Percentiles rank a stretch among this genome's conserved stretches.
Evolutionary conservation across 2,888 invertebrate genomes (phyloP).

Genomic region (Oegoconia quadripuncta): DNA sequence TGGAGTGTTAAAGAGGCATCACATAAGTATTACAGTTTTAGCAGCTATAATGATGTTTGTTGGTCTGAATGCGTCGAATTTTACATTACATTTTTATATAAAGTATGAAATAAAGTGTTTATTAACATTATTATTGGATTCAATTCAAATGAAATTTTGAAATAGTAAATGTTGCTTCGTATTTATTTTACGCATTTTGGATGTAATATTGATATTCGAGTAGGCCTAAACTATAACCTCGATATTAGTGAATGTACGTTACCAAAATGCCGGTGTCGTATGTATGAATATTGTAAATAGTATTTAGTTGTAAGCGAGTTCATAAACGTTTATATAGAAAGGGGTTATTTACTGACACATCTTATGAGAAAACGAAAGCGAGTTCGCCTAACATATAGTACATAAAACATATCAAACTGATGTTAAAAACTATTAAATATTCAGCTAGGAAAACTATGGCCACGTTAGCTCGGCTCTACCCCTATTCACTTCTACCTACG

Average conservation of each 20-base stretch:
- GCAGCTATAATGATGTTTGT: conserved; percentile 25
- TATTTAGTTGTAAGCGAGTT: conserved; percentile 35
- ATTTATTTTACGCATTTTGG: conserved; percentile 40
- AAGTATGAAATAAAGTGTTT: too few relatives aligned
- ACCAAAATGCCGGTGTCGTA: conserved; percentile 63
- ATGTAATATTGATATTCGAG: conserved; percentile 35
- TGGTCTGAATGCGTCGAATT: conserved; percentile 24
- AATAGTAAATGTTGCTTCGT: not conserved
- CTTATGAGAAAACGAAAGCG: conserved; percentile 53
- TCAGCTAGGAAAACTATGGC: conserved; percentile 24
- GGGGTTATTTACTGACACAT: conserved; percentile 51
- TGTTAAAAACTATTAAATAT: conserved; percentile 38
- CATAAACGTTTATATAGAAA: conserved; percentile 35
- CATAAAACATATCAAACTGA: conserved; percentile 73
- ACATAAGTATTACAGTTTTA: conserved; percentile 1
- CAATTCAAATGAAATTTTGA: not conserved
- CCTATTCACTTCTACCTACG: not conserved
- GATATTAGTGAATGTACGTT: conserved; percentile 49
- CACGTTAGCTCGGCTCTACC: conserved; percentile 27
- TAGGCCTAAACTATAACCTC: conserved; percentile 69
- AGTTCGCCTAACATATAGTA: conserved; percentile 66
- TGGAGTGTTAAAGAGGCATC: conserved; percentile 32
- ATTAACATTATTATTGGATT: too few relatives aligned
- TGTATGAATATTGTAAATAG: conserved; percentile 44
- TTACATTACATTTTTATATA: conserved; percentile 13